Conservation (phyloP, 2,797 vertebrate species). For the Lophotriccus pileatus region DNA sequence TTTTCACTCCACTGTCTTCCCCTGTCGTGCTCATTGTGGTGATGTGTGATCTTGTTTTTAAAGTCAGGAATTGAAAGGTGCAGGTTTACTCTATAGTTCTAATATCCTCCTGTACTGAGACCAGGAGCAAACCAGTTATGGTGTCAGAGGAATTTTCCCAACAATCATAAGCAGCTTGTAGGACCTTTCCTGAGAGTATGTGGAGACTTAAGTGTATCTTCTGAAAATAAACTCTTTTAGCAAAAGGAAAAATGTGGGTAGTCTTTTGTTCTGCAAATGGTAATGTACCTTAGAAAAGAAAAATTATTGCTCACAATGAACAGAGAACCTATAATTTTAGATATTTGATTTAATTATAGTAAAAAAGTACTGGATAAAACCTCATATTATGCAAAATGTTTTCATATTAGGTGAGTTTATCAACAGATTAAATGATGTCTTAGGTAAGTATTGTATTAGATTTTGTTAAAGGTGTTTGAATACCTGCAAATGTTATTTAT, state of each 20-base stretch:
- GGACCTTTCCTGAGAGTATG: not conserved
- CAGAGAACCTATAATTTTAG: conserved; percentile 10
- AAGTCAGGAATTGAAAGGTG: not conserved
- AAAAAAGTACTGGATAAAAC: not conserved
- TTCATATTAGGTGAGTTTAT: not conserved
- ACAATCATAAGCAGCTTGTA: not conserved
- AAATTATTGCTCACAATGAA: not conserved
- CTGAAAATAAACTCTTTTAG: not conserved
- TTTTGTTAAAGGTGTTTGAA: not conserved
- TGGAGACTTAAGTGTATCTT: not conserved
- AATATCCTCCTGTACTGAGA: not conserved
- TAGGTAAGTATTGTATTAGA: not conserved
- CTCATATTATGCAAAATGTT: not conserved
- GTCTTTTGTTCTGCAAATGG: not conserved
- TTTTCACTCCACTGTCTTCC: not conserved
- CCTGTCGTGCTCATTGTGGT: not conserved
- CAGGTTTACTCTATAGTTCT: not conserved
- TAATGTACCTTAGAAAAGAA: not conserved
- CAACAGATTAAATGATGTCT: not conserved
- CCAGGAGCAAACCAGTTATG: not conserved
- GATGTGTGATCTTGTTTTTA: not conserved
- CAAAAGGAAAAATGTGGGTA: not conserved
- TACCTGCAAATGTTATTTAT: not conserved
- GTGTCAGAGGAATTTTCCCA: not conserved
- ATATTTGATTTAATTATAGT: conserved; percentile 3